Conservation (phyloP, 2,888 invertebrate genomes). For the Apodemia hepburni region DNA sequence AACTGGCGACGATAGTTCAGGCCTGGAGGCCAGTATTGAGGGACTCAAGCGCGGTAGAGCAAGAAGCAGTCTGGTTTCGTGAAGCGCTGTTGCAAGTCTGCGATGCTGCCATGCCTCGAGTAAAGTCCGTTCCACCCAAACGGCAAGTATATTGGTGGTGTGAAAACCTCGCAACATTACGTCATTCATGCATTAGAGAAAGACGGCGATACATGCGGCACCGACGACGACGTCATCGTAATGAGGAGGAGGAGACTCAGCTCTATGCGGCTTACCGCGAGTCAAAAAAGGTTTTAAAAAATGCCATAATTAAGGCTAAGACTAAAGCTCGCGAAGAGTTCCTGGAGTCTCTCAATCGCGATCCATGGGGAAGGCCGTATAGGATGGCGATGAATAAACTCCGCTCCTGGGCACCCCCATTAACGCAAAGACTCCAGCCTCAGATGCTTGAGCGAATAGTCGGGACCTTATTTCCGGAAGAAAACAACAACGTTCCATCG, state of each 20-base stretch:
- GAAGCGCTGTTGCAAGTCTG: background rate
- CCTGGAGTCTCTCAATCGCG: background rate
- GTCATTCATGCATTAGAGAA: background rate
- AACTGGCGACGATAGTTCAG: background rate
- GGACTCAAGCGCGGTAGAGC: background rate
- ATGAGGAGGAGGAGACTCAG: background rate
- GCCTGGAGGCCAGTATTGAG: background rate
- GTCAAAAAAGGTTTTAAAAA: background rate
- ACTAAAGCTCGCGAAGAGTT: background rate
- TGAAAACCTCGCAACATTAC: background rate
- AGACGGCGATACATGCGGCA: background rate
- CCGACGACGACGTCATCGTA: background rate
- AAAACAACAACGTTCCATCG: no score
- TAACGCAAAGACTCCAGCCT: constrained; percentile 18
- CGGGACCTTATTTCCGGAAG: no score
- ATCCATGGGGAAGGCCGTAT: constrained; percentile 14
- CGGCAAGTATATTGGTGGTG: background rate
- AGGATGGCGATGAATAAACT: constrained; percentile 15
- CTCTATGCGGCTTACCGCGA: background rate
- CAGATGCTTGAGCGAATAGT: no score
- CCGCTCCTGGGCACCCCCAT: constrained; percentile 18
- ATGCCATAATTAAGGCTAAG: background rate
- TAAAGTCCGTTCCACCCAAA: background rate
- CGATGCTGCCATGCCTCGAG: background rate
- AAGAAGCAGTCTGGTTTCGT: background rate